Conservation (phyloP, 2,113 vertebrate genomes). For the Pterocles orientalis region DNA sequence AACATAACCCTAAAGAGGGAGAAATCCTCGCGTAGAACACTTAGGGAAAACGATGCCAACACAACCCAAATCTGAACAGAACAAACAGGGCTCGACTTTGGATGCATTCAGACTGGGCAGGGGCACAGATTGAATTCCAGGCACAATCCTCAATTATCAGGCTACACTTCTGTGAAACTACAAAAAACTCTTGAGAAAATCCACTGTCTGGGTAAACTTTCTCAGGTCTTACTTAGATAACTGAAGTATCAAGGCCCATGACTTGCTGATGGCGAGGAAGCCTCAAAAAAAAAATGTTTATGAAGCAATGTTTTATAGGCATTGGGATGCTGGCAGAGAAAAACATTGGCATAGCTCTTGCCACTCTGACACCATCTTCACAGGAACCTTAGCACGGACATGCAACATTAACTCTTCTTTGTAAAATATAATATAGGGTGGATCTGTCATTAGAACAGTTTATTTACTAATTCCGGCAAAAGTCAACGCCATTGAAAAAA, state of each 20-base stretch:
- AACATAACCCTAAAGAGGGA: background rate
- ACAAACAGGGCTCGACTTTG: background rate
- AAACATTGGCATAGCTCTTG: background rate
- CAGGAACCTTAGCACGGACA: background rate
- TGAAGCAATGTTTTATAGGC: slow-evolving; percentile 49
- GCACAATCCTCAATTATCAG: background rate
- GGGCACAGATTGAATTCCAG: background rate
- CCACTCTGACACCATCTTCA: background rate
- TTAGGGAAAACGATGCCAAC: background rate
- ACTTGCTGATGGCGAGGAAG: background rate
- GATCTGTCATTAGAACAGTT: slow-evolving; percentile 1
- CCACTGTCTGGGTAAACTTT: background rate
- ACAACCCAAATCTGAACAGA: background rate
- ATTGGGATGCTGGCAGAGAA: slow-evolving; percentile 32
- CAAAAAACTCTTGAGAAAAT: background rate
- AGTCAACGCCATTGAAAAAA: slow-evolving; percentile 5
- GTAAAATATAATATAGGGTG: slow-evolving; percentile 16
- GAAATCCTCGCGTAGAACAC: background rate
- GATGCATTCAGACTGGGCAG: background rate
- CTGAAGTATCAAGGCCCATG: background rate
- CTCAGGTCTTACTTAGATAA: background rate
- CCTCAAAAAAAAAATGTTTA: background rate
- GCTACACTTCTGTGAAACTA: background rate
- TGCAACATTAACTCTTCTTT: slow-evolving; percentile 7
- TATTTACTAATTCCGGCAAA: slow-evolving; percentile 49